Evolutionary conservation across 2,797 vertebrate genomes (phyloP).

Genomic region (Chrosomus eos): DNA sequence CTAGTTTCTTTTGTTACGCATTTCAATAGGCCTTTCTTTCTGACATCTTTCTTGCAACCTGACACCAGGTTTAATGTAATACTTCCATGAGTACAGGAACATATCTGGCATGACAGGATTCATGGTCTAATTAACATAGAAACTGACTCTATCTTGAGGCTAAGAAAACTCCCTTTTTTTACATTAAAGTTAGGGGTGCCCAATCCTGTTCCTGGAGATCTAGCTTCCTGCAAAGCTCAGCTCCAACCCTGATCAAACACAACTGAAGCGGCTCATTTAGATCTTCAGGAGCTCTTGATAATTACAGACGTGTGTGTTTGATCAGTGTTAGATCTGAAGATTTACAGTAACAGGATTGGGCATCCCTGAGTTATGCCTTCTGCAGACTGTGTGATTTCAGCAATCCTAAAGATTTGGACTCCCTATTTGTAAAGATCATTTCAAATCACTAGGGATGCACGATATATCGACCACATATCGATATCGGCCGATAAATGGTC

Average conservation of each 20-base stretch:
- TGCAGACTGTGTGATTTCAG: no score
- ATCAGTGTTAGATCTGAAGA: no score
- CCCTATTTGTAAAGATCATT: no score
- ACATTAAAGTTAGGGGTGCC: neutral
- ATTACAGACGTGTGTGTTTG: no score
- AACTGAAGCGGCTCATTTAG: neutral
- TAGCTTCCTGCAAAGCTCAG: no score
- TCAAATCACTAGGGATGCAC: no score
- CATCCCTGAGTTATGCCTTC: no score
- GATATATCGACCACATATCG: no score
- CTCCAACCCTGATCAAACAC: neutral
- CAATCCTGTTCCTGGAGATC: neutral
- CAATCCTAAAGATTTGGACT: no score
- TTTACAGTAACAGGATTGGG: no score
- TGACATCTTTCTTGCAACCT: neutral
- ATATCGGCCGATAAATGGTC: no score
- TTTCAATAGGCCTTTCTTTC: neutral
- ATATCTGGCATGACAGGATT: neutral
- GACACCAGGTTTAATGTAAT: neutral
- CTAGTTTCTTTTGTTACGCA: neutral
- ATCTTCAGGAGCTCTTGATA: no score
- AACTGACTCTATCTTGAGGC: neutral
- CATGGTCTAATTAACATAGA: neutral
- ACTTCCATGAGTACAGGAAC: neutral
- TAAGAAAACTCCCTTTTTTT: neutral